A percentile compares a stretch with the other conserved stretches of the same genome.
phyloP scores from a whole-genome alignment of 2,888 invertebrate species.

The Synanthedon tipuliformis region DNA sequence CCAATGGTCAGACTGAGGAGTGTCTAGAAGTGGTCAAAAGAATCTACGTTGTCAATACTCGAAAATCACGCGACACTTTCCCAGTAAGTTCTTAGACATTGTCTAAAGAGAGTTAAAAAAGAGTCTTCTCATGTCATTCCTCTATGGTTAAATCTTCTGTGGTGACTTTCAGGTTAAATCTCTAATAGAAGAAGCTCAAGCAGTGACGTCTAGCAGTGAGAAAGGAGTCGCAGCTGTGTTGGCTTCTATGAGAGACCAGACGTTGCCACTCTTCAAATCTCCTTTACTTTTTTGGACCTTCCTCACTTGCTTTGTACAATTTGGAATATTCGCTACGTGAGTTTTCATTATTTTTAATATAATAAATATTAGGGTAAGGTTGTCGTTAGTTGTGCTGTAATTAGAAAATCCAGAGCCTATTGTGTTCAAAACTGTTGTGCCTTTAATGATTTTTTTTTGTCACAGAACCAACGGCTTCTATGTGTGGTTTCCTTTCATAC shows the following conservation, averaged over 20 bases:
- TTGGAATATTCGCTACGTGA: slow-evolving; percentile 77
- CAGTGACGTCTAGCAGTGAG: slow-evolving; percentile 15
- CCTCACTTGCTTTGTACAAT: slow-evolving; percentile 72
- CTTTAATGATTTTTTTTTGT: too few species aligned
- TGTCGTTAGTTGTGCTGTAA: too few species aligned
- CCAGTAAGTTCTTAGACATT: slow-evolving; percentile 26
- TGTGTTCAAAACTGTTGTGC: too few species aligned
- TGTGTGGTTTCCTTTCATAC: slow-evolving; percentile 72
- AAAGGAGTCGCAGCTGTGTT: slow-evolving; percentile 40
- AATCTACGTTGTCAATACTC: slow-evolving; percentile 45
- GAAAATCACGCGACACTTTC: slow-evolving; percentile 32
- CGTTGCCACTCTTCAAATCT: slow-evolving; percentile 63
- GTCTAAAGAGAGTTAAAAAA: too few species aligned
- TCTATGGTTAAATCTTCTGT: too few species aligned
- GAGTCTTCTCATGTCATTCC: too few species aligned
- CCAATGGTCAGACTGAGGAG: slow-evolving; percentile 69
- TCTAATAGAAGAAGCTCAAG: slow-evolving; percentile 26
- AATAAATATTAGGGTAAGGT: background rate
- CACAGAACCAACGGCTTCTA: slow-evolving; percentile 66
- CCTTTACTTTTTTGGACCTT: slow-evolving; percentile 68
- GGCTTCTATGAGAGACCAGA: slow-evolving; percentile 67
- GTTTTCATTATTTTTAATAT: slow-evolving; percentile 13
- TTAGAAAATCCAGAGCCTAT: too few species aligned
- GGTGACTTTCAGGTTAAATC: slow-evolving; percentile 31
- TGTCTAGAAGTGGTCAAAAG: slow-evolving; percentile 63